These are phyloP conservation scores for Reticulitermes lucifugus DNA, from an alignment of 2,888 invertebrate genomes.

Conservation along the genomic window DNA sequence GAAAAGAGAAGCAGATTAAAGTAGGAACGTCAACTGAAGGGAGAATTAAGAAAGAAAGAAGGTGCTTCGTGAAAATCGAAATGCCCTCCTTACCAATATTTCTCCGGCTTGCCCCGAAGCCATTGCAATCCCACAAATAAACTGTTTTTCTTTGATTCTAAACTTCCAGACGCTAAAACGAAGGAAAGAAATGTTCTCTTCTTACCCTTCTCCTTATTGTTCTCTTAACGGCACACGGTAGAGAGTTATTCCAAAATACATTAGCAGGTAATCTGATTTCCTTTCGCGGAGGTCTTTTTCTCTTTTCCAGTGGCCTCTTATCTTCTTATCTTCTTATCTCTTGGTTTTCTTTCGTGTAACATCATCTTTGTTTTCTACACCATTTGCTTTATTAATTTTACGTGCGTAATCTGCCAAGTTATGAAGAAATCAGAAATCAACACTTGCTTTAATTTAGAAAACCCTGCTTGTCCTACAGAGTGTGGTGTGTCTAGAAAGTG, in stretches of 20 bases:
- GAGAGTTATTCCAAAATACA: conserved; percentile 50
- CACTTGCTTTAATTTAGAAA: not conserved
- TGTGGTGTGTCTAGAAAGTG: too few species aligned
- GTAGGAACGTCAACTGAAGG: not conserved
- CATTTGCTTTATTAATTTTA: not conserved
- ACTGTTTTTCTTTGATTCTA: conserved; percentile 46
- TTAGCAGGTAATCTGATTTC: conserved; percentile 52
- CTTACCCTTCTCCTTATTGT: not conserved
- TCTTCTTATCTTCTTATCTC: not conserved
- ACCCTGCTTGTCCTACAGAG: not conserved
- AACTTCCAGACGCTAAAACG: not conserved
- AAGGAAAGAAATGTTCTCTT: conserved; percentile 6
- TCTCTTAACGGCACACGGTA: conserved; percentile 38
- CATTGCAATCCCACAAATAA: conserved; percentile 45
- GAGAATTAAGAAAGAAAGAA: not conserved
- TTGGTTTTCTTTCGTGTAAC: conserved; percentile 3
- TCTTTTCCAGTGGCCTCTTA: not conserved
- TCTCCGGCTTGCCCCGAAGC: conserved; percentile 19
- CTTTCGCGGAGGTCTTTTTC: conserved; percentile 39
- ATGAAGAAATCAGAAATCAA: not conserved
- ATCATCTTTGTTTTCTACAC: not conserved
- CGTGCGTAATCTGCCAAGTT: not conserved
- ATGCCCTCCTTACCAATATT: not conserved
- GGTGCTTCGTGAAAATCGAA: not conserved
- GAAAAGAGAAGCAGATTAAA: not conserved